Percentiles rank a stretch among this genome's conserved stretches.
Conservation (phyloP, 2,113 vertebrate species). For the Sceloporus undulatus region DNA sequence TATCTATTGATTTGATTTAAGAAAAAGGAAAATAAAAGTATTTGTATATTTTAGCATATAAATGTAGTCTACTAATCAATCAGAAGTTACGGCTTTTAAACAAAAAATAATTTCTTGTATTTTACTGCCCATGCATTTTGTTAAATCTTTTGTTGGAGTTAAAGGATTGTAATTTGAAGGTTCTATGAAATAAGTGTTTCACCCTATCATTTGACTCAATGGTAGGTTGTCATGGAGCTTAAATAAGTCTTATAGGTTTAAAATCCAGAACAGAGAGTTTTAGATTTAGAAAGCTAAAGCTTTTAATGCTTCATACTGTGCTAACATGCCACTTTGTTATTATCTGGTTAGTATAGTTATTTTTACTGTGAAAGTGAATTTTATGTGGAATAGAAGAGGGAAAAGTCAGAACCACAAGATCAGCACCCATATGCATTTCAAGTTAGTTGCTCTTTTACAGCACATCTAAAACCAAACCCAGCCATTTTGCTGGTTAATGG, state of each 20-base stretch:
- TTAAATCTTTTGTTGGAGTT: constrained; percentile 7
- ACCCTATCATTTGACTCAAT: constrained; percentile 10
- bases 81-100: background rate
- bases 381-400: background rate
- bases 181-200: background rate
- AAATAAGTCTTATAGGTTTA: constrained; percentile 14
- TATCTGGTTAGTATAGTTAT: background rate
- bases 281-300: background rate
- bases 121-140: background rate
- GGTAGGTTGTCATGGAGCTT: background rate
- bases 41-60: background rate
- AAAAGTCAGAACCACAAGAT: background rate
- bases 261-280: background rate
- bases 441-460: background rate
- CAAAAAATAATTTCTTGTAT: background rate
- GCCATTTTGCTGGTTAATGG: background rate
- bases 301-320: constrained; percentile 1
- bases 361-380: background rate
- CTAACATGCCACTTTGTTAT: background rate
- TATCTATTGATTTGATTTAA: background rate
- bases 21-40: background rate
- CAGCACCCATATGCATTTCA: background rate
- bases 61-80: background rate
- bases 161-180: background rate
- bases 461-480: too few species aligned